A percentile compares a stretch with the other conserved stretches of the same genome.
Conservation (phyloP, 2,888 invertebrate species). For the Platycnemis pennipes region DNA sequence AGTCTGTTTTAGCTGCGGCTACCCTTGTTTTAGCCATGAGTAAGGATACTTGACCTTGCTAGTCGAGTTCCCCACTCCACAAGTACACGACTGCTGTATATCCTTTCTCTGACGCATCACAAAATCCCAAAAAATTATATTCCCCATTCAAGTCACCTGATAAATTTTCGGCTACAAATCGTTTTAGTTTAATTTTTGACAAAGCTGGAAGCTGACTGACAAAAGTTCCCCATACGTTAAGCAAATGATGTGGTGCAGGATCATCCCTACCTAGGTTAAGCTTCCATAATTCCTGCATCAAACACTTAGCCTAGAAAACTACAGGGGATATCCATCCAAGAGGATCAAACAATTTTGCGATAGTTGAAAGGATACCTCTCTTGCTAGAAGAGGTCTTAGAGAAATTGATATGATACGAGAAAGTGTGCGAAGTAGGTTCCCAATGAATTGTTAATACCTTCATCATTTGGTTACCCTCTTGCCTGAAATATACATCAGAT, state of each 20-base stretch:
- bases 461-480: neutral
- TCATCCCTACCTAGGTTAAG: neutral
- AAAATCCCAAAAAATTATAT: no score
- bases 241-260: neutral
- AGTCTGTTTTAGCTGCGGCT: no score
- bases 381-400: neutral
- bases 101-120: no score
- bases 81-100: no score
- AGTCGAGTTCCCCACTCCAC: no score
- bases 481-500: neutral
- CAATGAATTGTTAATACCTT: constrained; percentile 24
- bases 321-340: neutral
- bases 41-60: no score
- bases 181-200: no score
- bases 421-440: neutral
- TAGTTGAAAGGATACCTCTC: constrained; percentile 16
- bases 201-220: no score
- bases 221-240: neutral
- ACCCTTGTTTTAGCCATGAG: no score
- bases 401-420: neutral
- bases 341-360: neutral
- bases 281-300: constrained; percentile 18
- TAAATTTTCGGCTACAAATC: no score
- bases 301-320: neutral
- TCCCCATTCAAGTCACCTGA: no score